These are phyloP conservation scores for Crematogaster levior DNA, from an alignment of 2,888 invertebrate genomes.

Conservation along the genomic window DNA sequence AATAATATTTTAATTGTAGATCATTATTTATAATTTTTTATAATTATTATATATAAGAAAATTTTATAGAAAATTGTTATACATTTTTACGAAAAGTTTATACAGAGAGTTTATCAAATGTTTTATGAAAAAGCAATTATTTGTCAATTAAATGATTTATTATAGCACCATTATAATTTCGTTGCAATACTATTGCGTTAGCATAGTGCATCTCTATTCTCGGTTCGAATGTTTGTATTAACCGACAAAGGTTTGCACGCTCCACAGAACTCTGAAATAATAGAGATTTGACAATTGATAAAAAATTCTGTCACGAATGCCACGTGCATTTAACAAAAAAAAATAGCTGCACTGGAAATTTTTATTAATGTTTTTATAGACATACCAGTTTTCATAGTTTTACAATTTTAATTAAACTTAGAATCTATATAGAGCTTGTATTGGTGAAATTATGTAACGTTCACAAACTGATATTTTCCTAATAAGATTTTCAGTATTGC, in stretches of 20 bases:
- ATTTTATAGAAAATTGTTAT: background rate
- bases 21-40: background rate
- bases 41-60: background rate
- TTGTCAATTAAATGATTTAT: background rate
- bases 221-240: background rate
- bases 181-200: background rate
- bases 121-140: constrained; percentile 2
- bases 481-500: background rate
- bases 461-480: background rate
- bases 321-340: background rate
- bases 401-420: background rate
- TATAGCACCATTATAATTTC: background rate
- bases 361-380: background rate
- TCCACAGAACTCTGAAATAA: constrained; percentile 16
- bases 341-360: background rate
- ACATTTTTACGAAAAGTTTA: background rate
- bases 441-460: background rate
- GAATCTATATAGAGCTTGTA: background rate
- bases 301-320: background rate
- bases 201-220: background rate
- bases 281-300: constrained; percentile 2
- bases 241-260: background rate
- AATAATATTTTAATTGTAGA: too few species aligned
- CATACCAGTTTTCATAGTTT: background rate
- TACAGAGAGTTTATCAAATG: background rate